phyloP scores from a whole-genome alignment of 2,888 invertebrate genomes.

The Prosapia bicincta region DNA sequence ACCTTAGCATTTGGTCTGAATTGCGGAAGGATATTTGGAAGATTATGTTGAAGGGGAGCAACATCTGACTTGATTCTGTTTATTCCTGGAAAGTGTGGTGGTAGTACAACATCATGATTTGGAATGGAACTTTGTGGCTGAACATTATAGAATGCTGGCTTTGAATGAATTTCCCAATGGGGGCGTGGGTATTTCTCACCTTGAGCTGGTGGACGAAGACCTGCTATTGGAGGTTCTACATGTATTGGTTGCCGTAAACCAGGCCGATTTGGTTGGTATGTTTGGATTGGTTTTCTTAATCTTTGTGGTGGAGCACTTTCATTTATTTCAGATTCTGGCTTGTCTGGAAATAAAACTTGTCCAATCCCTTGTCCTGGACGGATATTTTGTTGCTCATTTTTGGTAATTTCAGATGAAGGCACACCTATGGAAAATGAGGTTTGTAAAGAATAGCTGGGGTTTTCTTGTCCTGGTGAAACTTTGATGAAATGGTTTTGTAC shows the following conservation, averaged over 20 bases:
- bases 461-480: slow-evolving; percentile 35
- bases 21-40: slow-evolving; percentile 68
- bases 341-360: slow-evolving; percentile 38
- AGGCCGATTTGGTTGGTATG: slow-evolving; percentile 45
- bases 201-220: slow-evolving; percentile 23
- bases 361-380: slow-evolving; percentile 35
- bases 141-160: slow-evolving; percentile 34
- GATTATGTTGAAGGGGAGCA: slow-evolving; percentile 37
- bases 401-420: slow-evolving; percentile 28
- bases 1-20: slow-evolving; percentile 60
- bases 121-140: slow-evolving; percentile 23
- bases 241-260: slow-evolving; percentile 43
- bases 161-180: slow-evolving; percentile 47
- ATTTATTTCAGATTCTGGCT: slow-evolving; percentile 3
- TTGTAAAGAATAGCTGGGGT: slow-evolving; percentile 40
- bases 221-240: slow-evolving; percentile 19
- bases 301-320: slow-evolving; percentile 12
- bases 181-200: slow-evolving; percentile 46
- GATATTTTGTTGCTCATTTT: slow-evolving; percentile 23
- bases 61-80: slow-evolving; percentile 31
- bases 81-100: slow-evolving; percentile 23
- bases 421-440: slow-evolving; percentile 41
- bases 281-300: slow-evolving; percentile 22
- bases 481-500: slow-evolving; percentile 33
- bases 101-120: slow-evolving; percentile 24